phyloP scores from a whole-genome alignment of 2,797 vertebrate species.

The Staurois parvus region DNA sequence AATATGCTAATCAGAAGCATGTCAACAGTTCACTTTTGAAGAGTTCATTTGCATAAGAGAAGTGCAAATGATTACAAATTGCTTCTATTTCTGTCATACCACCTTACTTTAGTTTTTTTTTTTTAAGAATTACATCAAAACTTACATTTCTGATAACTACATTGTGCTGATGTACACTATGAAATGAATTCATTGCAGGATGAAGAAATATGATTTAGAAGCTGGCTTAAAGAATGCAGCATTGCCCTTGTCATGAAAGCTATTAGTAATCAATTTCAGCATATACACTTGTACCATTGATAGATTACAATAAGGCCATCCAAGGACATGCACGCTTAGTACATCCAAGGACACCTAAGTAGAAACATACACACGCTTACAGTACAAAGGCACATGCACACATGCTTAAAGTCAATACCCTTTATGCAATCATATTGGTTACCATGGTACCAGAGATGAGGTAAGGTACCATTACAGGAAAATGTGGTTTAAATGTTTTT shows the following conservation, averaged over 20 bases:
- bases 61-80: conserved; percentile 50
- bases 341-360: not conserved
- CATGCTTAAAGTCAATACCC: not conserved
- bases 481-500: not conserved
- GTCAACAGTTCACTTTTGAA: conserved; percentile 32
- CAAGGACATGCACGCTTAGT: not conserved
- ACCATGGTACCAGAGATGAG: not conserved
- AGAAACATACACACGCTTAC: not conserved
- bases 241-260: not conserved
- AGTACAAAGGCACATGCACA: not conserved
- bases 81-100: conserved; percentile 44
- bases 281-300: not conserved
- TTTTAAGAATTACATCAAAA: not conserved
- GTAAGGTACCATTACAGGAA: not conserved
- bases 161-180: not conserved
- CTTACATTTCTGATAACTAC: not conserved
- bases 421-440: not conserved
- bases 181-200: not conserved
- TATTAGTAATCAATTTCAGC: not conserved
- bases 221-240: not conserved
- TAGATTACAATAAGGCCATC: not conserved
- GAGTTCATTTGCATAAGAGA: conserved; percentile 40
- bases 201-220: not conserved
- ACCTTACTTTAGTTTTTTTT: conserved; percentile 30
- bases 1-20: conserved; percentile 48